Evolutionary conservation across 2,888 invertebrate genomes (phyloP), one percentile per base, ranked within the genome.

Genomic region (Blera fallax): DNA sequence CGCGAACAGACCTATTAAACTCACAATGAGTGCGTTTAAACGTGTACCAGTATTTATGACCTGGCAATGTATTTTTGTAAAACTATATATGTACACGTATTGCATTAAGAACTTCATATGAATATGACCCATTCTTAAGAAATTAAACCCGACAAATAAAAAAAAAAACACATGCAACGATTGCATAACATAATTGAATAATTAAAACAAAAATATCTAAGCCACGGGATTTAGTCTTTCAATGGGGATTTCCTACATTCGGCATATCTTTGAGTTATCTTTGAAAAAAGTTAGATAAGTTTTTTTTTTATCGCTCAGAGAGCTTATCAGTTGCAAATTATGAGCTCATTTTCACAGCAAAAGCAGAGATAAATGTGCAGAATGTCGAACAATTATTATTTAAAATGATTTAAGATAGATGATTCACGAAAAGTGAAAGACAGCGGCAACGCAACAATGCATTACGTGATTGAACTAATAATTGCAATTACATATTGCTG

Each of bases 391-490:
- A 64, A 32, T 64, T 32, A 62, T 72, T 48, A 50, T 21, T 27
- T 54, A 4, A 56, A 74, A 56, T 62, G 29, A 62, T 48, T 62
- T 37, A 50, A 14, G 37, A 37, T 50, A 50, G 10, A n/a, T 73
- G 50, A 73, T 45, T 76, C 64, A 76, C n/a, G 11, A 34, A 14
- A 14, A 56, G 45, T 52, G 52, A 73, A 52, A 73, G 48, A 45
- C 64, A 14, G 16, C 45, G 48, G 32, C 64, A 14, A n/a, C 45
- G 16, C 32, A 45, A 29, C 65, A 74, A 74, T 74, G 45, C 43
- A 64, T 56, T 76, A 76, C 74, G 74, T 76, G 74, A 56, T 56
- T 27, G 1, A 27, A 76, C 27, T 76, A 4, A 24, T 34, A 56
- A 64, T 40, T 64, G 52, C 16, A 43, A 43, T 62, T 14, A 32